Evolutionary conservation across 1,140 invertebrate genomes (phyloP), one percentile per base, ranked within the genome.

Genomic region (Spodoptera frugiperda): DNA sequence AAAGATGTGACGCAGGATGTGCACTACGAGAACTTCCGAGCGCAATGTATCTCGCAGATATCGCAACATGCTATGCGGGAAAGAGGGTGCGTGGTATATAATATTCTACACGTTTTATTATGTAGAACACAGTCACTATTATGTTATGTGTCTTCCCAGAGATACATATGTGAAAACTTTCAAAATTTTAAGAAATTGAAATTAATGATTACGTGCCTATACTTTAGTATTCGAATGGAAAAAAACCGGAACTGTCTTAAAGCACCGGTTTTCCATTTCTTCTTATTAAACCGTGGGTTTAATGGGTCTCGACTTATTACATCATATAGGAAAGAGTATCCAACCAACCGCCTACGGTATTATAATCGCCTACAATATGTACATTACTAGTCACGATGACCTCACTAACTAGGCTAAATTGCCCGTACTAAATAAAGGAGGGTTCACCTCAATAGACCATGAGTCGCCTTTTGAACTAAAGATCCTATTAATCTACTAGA

Each of bases 21-120:
- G 4, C 98, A 99, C 92, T 99, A 99, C 91, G 98, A 99, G 94
- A 99, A 99, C 94, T 99, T 98, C 94, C 95, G 98, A 77, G 97
- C 97, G 30, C 97, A 98, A 91, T 97, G 97, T 91, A 98, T 98
- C 85, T 97, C 97, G 9, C 97, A 98, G 93, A 98, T 98, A 91
- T 98, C 97, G 10, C 97, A 98, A 88, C 97, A 98, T 89, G 97
- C 97, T 25, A 95, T 97, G 83, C 95, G 96, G 84, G 97, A 98
- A 94, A 94, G 97, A 94, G 97, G 96, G 96, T 96, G n/a, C 39
- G 51, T 70, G 11, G 17, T 70, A 15, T 17, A 39, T 10, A 6
- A 10, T 39, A 17, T 19, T 17, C 19, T 54, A 8, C 30, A 15
- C 14, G 4, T 25, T 30, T 30, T 3, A 30, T 30, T 30, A 2